Percentiles rank a stretch among this genome's conserved stretches.
phyloP scores from a whole-genome alignment of 2,113 vertebrate species.

The Opisthocomus hoazin region DNA sequence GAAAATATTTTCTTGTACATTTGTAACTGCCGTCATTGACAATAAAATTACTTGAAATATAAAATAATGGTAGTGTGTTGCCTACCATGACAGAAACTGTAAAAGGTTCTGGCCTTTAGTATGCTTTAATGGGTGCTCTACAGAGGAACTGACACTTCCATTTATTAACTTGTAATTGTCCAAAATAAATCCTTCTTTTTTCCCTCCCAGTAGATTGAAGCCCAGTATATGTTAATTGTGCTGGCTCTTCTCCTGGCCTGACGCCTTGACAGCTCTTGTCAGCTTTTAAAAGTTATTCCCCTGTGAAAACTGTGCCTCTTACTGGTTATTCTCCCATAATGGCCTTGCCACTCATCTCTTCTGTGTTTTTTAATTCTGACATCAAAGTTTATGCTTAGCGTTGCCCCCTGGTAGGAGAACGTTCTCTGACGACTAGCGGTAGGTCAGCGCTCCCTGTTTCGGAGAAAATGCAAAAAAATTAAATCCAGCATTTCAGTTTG shows the following conservation, averaged over 20 bases:
- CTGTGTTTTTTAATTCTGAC: background rate
- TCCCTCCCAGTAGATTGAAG: constrained; percentile 3
- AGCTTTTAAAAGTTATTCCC: constrained; percentile 34
- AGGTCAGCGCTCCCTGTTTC: background rate
- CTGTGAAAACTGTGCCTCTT: background rate
- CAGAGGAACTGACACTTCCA: background rate
- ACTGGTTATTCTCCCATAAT: background rate
- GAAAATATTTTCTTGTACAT: constrained; percentile 33
- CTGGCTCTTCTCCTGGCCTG: constrained; percentile 24
- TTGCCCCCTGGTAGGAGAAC: background rate
- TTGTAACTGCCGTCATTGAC: constrained; percentile 38
- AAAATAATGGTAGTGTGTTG: constrained; percentile 45
- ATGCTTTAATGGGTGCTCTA: constrained; percentile 38
- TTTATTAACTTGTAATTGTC: constrained; percentile 64
- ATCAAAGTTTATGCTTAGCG: background rate
- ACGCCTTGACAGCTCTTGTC: constrained; percentile 56
- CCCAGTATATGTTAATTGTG: constrained; percentile 46
- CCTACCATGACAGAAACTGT: constrained; percentile 10
- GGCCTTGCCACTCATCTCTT: constrained; percentile 3
- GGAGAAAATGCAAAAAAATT: background rate
- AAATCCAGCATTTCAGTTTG: background rate
- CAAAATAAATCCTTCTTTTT: constrained; percentile 48
- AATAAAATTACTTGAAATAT: constrained; percentile 58
- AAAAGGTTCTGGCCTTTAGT: constrained; percentile 51
- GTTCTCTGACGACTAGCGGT: background rate